Base-by-base conservation (phyloP, 2,113 vertebrate genomes). In the Albula glossodonta region DNA sequence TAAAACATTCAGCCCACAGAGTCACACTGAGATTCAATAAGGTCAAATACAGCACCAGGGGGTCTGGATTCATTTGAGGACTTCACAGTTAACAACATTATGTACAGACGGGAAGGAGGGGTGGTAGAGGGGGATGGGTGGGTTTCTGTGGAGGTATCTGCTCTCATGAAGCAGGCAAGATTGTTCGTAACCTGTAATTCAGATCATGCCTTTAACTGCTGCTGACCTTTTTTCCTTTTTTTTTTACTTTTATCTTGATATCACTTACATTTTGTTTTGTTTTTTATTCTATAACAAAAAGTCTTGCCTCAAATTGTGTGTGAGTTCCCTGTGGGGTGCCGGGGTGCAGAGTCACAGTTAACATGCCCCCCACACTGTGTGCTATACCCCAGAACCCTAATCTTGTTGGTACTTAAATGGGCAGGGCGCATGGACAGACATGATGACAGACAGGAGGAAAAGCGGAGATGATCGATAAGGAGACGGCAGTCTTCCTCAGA, bases 81-180 rank as follows among this genome's bases (percentile, higher is more conserved):
- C 78, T 70, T 91, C 90, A 93, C 89, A 91, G 90, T 92, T 91
- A 93, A 93, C 91, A 89, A 85, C 87, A 88, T 92, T 88, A 63
- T 19, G 60, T 19, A 63, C 60, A 15, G 60, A 12, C 53, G 53
- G 53, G 53, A 7, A 9, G 53, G 7, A 56, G 53, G 8, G 22
- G 74, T 9, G 10, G 31, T 41, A 41, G 31, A 41, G 31, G 31
- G 31, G 31, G 31, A 41, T 41, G 31, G 31, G 31, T 41, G 31
- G 1, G 31, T 41, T 41, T 41, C 31, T 41, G 31, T 41, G 31
- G 31, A 41, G 31, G 57, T 60, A 60, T 60, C 11, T 8, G 8
- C 57, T 13, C 57, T 60, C 11, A 13, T 60, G 57, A 60, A 60
- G 11, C 57, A 60, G 57, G 57, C 57, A 60, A 15, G 57, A 60